Percentiles rank a stretch among this genome's conserved stretches.
Conservation (phyloP, 1,140 invertebrate species). For the Drosophila bifasciata region DNA sequence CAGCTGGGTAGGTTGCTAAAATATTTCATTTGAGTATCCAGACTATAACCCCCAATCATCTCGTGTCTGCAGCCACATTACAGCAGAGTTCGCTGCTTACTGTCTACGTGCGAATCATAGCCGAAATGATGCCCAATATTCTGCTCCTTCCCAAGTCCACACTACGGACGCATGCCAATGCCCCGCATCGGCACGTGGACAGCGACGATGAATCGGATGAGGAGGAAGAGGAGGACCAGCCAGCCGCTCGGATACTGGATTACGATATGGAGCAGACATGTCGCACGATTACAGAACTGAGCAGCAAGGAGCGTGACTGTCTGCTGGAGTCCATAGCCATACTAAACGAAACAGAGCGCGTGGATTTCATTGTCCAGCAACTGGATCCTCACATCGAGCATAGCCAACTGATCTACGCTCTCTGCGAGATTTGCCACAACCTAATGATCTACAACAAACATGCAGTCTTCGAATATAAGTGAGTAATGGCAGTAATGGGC, state of each 20-base stretch:
- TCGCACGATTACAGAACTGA: constrained; percentile 74
- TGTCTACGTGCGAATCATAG: constrained; percentile 75
- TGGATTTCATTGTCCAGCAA: constrained; percentile 86
- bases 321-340: constrained; percentile 86
- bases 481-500: constrained; percentile 5
- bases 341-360: constrained; percentile 88
- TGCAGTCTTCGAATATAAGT: constrained; percentile 91
- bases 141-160: constrained; percentile 75
- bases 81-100: constrained; percentile 57
- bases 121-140: constrained; percentile 84
- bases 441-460: constrained; percentile 90
- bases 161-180: constrained; percentile 48
- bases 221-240: constrained; percentile 84
- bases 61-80: constrained; percentile 28
- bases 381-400: constrained; percentile 87
- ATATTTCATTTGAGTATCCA: too few species aligned
- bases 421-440: constrained; percentile 92
- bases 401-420: constrained; percentile 85
- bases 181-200: constrained; percentile 84
- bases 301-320: constrained; percentile 82
- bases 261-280: constrained; percentile 62
- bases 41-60: neutral
- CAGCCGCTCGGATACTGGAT: constrained; percentile 35
- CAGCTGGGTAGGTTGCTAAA: constrained; percentile 85
- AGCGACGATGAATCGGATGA: constrained; percentile 85